A percentile compares a stretch with the other conserved stretches of the same genome.
Conservation (phyloP, 2,888 invertebrate genomes). For the Polyommatus icarus region DNA sequence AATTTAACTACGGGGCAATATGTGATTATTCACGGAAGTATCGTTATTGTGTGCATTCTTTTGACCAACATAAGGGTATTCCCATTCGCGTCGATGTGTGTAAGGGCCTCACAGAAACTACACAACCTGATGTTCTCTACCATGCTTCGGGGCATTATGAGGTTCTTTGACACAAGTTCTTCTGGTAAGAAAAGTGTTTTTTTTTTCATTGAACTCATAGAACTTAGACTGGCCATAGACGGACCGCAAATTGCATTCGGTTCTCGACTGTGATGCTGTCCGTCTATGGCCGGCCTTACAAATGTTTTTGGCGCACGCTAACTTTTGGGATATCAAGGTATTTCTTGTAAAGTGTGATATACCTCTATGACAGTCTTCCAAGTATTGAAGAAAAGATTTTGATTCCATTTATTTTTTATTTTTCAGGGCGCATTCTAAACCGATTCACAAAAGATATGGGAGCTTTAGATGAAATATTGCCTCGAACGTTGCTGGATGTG, state of each 20-base stretch:
- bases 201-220: no score
- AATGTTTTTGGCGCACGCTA: no score
- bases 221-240: no score
- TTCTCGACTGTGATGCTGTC: no score
- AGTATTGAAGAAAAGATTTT: no score
- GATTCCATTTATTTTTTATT: not conserved
- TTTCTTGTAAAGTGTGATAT: no score
- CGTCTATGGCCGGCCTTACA: no score
- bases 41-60: slow-evolving; percentile 76
- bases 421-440: slow-evolving; percentile 84
- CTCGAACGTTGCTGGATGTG: slow-evolving; percentile 85
- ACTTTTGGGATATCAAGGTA: no score
- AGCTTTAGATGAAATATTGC: slow-evolving; percentile 87
- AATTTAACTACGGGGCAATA: slow-evolving; percentile 71
- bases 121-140: slow-evolving; percentile 86
- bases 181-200: slow-evolving; percentile 61
- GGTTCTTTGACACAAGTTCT: slow-evolving; percentile 92
- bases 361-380: no score
- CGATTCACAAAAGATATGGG: slow-evolving; percentile 94
- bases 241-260: no score
- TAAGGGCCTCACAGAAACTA: slow-evolving; percentile 83
- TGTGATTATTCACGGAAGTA: slow-evolving; percentile 81
- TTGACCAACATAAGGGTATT: slow-evolving; percentile 82
- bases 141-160: slow-evolving; percentile 72
- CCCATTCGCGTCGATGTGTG: slow-evolving; percentile 82